Evolutionary conservation across 2,797 vertebrate species (phyloP), one percentile per base, ranked within the genome.

Genomic region (Argentina silus): DNA sequence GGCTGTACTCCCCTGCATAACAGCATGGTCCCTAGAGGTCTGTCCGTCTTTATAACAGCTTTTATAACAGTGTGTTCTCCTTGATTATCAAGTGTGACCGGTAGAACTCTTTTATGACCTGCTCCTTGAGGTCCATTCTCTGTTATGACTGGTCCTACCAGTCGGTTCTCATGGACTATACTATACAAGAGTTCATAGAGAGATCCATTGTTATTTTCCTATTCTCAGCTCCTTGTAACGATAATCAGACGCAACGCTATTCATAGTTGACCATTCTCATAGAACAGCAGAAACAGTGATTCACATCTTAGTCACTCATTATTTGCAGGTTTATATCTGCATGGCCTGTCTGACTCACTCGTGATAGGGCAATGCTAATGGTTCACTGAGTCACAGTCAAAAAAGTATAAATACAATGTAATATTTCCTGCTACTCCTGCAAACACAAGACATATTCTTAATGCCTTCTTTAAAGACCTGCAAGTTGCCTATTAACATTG

Each of bases 401-500:
- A 56, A 7, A 19, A 56, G 15, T 7, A 56, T 56, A 56, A 56
- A 2, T 4, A 36, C n/a, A 36, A 15, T 56, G 15, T 17, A 12
- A 56, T 14, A 56, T 15, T 11, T 17, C 15, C 10, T 59, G 21
- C 56, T 59, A 0, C 56, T 11, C 19, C 56, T 59, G 44, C 44
- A 47, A 4, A 47, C 44, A 10, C 56, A 19, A 59, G 19, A 59
- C 17, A 19, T 59, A 9, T 21, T 59, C 19, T 21, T 21, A n/a
- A n/a, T n/a, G n/a, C n/a, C 2, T 36, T 62, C 17, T 43, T n/a
- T 15, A 12, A 62, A 61, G 27, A 36, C 27, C 27, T 62, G 12
- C 72, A 72, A 77, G 67, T 76, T n/a, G 27, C 27, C 4, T 36
- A 36, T 1, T 36, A 36, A 36, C 27, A 36, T 36, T 36, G 27